Conservation (phyloP, 2,888 invertebrate species). For the Chymomyza amoena region DNA sequence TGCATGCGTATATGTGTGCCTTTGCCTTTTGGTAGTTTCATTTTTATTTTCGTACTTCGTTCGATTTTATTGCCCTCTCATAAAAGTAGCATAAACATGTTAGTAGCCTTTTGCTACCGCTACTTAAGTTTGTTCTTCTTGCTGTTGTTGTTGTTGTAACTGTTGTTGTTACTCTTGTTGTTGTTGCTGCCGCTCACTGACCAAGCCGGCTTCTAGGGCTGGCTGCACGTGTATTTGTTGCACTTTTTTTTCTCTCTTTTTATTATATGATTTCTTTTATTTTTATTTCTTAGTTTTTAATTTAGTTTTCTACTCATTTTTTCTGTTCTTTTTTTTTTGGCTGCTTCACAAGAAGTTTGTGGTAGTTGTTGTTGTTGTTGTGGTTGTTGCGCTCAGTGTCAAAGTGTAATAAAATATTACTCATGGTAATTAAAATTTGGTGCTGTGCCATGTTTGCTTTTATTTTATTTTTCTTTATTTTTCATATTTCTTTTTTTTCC, state of each 20-base stretch:
- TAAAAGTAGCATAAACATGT: conserved; percentile 72
- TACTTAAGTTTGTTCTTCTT: conserved; percentile 63
- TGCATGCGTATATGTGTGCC: not conserved
- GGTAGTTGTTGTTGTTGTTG: not conserved
- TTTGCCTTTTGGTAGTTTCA: conserved; percentile 23
- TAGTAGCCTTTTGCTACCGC: conserved; percentile 72
- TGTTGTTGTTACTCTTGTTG: conserved; percentile 8
- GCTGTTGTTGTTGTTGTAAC: conserved; percentile 14
- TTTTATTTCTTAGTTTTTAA: conserved; percentile 3
- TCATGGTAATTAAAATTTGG: conserved; percentile 70
- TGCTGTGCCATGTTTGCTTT: conserved; percentile 24
- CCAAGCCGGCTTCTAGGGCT: not conserved
- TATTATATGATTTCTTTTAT: conserved; percentile 38
- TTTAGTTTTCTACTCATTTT: not conserved
- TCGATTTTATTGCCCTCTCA: conserved; percentile 69
- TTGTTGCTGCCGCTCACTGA: conserved; percentile 2
- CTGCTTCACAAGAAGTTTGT: not conserved
- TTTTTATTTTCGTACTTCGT: conserved; percentile 62
- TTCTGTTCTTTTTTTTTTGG: not conserved
- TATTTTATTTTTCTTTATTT: conserved; percentile 14
- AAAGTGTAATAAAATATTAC: conserved; percentile 73
- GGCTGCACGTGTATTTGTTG: conserved; percentile 41
- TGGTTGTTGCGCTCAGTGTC: conserved; percentile 50
- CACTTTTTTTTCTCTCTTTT: conserved; percentile 38
- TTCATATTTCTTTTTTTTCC: conserved; percentile 39